Evolutionary conservation across 2,888 invertebrate species (phyloP).

Genomic region (Rhabditophanes sp.): DNA sequence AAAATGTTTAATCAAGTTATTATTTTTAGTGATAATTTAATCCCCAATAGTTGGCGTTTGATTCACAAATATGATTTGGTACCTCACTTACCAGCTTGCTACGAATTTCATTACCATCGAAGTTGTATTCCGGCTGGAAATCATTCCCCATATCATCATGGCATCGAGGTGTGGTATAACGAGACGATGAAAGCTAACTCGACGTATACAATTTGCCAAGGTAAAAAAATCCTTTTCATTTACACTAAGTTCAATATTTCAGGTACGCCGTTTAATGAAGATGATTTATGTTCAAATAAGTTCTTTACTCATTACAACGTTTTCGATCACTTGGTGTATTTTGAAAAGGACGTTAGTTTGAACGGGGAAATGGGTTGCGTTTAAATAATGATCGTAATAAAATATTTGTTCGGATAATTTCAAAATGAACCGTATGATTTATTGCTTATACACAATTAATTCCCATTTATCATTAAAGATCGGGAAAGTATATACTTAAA

Average conservation of each 20-base stretch:
- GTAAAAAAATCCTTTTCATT: slow-evolving; percentile 4
- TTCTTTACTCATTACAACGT: slow-evolving; percentile 17
- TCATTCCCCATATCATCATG: slow-evolving; percentile 40
- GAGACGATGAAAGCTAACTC: slow-evolving; percentile 19
- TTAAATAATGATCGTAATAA: background rate
- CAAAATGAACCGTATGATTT: too few relatives aligned
- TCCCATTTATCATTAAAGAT: too few relatives aligned
- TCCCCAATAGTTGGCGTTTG: too few relatives aligned
- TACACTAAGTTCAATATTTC: slow-evolving; percentile 23
- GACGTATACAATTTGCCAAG: too few relatives aligned
- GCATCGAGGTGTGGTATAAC: slow-evolving; percentile 37
- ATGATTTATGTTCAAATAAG: slow-evolving; percentile 16
- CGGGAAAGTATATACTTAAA: too few relatives aligned
- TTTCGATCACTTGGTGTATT: slow-evolving; percentile 32
- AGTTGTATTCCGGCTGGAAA: slow-evolving; percentile 23
- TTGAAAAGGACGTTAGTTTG: slow-evolving; percentile 27
- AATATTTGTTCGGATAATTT: background rate
- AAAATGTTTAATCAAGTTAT: too few relatives aligned
- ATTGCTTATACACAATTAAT: too few relatives aligned
- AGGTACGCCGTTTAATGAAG: slow-evolving; percentile 28
- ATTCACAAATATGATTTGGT: slow-evolving; percentile 14
- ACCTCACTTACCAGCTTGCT: slow-evolving; percentile 32
- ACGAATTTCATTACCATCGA: slow-evolving; percentile 7
- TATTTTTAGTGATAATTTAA: too few relatives aligned
- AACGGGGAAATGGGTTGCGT: slow-evolving; percentile 25